phyloP scores from a whole-genome alignment of 2,113 vertebrate genomes.

The Hymenochirus boettgeri region DNA sequence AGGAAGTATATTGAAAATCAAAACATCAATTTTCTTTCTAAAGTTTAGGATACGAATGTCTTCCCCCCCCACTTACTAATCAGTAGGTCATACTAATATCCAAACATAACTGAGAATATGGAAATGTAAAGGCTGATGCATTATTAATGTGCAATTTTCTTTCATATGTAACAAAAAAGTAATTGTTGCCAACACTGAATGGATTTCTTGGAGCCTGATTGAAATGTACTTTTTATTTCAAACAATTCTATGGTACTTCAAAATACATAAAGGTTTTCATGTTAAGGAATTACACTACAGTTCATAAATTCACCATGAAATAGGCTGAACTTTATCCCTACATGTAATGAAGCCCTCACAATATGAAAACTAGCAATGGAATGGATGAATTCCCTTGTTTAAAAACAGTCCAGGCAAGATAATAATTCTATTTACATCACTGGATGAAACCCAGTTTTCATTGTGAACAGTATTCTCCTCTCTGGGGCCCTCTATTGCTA shows the following conservation, averaged over 20 bases:
- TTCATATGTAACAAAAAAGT: constrained; percentile 1
- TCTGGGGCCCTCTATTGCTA: background rate
- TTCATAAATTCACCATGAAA: constrained; percentile 36
- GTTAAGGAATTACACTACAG: constrained; percentile 27
- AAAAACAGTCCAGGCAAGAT: constrained; percentile 22
- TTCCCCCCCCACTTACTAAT: background rate
- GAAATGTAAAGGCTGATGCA: constrained; percentile 4
- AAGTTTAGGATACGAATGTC: background rate
- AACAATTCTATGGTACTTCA: constrained; percentile 1
- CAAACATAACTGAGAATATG: constrained; percentile 6
- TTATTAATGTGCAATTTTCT: constrained; percentile 20
- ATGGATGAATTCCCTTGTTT: constrained; percentile 34
- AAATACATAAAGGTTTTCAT: constrained; percentile 27
- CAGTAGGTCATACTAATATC: constrained; percentile 6
- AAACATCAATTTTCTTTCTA: background rate
- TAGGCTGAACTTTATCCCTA: constrained; percentile 36
- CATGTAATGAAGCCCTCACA: constrained; percentile 34
- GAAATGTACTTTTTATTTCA: constrained; percentile 30
- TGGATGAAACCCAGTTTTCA: constrained; percentile 23
- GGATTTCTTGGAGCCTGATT: constrained; percentile 17
- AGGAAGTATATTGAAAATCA: too few relatives aligned
- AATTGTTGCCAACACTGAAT: constrained; percentile 11
- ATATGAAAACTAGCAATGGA: constrained; percentile 24
- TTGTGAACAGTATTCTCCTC: background rate
- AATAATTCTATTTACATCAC: constrained; percentile 33